phyloP scores from a whole-genome alignment of 2,113 vertebrate genomes.

The Danio rerio region DNA sequence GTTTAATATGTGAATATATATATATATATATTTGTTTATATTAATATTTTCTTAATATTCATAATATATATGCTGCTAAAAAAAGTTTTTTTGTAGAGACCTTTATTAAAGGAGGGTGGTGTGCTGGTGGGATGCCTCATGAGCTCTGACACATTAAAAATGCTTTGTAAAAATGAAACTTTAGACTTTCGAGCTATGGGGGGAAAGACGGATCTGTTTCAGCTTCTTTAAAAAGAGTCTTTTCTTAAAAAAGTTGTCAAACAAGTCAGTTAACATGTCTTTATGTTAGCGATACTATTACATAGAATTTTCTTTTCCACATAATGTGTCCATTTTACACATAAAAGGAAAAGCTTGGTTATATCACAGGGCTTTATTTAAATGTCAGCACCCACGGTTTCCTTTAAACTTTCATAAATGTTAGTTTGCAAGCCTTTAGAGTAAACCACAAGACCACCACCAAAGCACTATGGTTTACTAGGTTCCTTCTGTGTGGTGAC shows the following conservation, averaged over 20 bases:
- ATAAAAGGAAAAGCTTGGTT: background rate
- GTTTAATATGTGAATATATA: too few relatives aligned
- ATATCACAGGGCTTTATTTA: background rate
- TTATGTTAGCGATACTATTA: conserved; percentile 53
- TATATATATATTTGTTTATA: too few relatives aligned
- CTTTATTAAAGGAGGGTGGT: background rate
- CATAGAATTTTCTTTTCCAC: conserved; percentile 39
- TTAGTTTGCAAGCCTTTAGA: background rate
- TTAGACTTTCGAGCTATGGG: conserved; percentile 49
- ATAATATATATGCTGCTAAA: too few relatives aligned
- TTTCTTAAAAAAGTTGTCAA: conserved; percentile 67
- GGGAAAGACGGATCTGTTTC: conserved; percentile 45
- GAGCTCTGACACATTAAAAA: background rate
- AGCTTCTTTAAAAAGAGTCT: conserved; percentile 47
- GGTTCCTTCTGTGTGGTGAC: conserved; percentile 41
- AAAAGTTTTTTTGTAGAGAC: too few relatives aligned
- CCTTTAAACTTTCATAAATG: background rate
- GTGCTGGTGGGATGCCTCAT: background rate
- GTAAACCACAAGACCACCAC: background rate
- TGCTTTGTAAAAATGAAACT: conserved; percentile 39
- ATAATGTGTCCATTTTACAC: background rate
- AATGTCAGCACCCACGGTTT: background rate
- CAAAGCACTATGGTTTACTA: background rate
- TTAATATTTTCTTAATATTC: too few relatives aligned
- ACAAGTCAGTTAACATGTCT: conserved; percentile 72